Base-by-base conservation (phyloP, 2,113 vertebrate species). In the Apodemus speciosus region DNA sequence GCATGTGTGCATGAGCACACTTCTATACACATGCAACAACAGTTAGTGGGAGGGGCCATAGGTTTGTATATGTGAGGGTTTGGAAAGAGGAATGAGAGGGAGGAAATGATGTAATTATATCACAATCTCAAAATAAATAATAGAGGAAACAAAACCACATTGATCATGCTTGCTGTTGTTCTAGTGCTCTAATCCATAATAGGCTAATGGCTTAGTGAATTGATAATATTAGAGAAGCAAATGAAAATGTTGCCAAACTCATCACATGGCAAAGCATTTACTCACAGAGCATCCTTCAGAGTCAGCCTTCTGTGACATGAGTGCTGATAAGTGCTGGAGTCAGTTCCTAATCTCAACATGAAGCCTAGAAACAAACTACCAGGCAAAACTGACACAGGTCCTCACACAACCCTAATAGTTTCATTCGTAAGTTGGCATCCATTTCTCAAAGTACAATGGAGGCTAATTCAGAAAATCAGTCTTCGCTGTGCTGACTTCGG, bases 311-410 rank as follows among this genome's bases (percentile, higher is more conserved):
- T 53, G 18, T 58, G 68, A 71, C 66, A 15, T 1, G 20, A 15
- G 9, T 62, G 76, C 85, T 79, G 49, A 30, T 62, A 83, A 92
- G 72, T 58, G 64, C 64, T 84, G 43, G 76, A 79, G 35, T 69
- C 71, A 30, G 72, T 51, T 85, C 95, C 60, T 76, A 30, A 72
- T 62, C 53, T 90, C 92, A 64, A 58, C 35, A 81, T 77, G 68
- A 95, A 85, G 15, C 51, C 56, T 69, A 60, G 88, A 46, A 93
- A 89, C 43, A 75, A 96, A 69, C 35, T 32, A 68, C 27, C 38
- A 56, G n/a, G 40, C 35, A 88, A 92, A 92, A 81, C 56, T 90
- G 85, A 94, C 46, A 64, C 6, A 62, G 77, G 77, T 62, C 86
- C 77, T 72, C 60, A 83, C 53, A 56, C 75, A 88, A 25, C 30